phyloP scores from a whole-genome alignment of 2,113 vertebrate species.

The Rhinopomastus cyanomelas region DNA sequence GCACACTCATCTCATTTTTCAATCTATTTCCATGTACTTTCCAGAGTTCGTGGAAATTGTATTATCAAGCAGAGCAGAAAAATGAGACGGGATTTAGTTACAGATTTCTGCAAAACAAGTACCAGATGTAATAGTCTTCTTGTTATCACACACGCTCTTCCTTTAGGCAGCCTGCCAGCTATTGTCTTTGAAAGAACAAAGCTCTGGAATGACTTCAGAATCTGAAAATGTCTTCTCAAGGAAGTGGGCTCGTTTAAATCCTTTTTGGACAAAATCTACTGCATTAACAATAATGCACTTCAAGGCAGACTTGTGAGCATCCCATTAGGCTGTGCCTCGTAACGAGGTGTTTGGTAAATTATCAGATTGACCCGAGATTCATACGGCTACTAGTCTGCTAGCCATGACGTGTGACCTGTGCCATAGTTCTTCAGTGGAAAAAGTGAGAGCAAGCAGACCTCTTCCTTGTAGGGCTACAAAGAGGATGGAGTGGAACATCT shows the following conservation, averaged over 20 bases:
- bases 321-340: neutral
- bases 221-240: neutral
- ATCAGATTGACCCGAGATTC: neutral
- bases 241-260: neutral
- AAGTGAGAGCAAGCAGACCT: neutral
- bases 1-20: conserved; percentile 33
- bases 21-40: conserved; percentile 22
- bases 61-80: conserved; percentile 46
- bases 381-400: neutral
- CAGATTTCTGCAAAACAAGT: neutral
- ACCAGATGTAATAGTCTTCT: conserved; percentile 26
- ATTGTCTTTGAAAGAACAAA: neutral
- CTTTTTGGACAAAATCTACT: neutral
- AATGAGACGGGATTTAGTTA: conserved; percentile 23
- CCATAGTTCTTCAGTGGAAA: neutral
- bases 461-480: too few relatives aligned
- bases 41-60: conserved; percentile 38
- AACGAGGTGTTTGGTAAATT: neutral
- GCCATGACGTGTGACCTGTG: neutral
- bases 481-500: too few relatives aligned
- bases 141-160: conserved; percentile 11
- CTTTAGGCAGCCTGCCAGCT: neutral
- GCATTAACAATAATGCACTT: neutral
- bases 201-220: neutral
- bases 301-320: neutral